Evolutionary conservation across 2,888 invertebrate species (phyloP), one percentile per base, ranked within the genome.

Genomic region (Pardosa pseudoannulata): DNA sequence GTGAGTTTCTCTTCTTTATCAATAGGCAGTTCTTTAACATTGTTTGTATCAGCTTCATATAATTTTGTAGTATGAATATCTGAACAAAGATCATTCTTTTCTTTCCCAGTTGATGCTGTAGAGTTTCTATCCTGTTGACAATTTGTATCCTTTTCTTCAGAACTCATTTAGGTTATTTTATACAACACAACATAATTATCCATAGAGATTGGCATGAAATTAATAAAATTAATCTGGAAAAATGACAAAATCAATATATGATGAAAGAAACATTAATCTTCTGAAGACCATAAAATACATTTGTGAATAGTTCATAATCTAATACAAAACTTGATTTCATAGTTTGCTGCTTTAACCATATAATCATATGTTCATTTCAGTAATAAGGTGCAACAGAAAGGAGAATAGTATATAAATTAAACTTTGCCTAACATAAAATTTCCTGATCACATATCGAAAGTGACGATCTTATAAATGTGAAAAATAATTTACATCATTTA

Each of bases 151-250:
- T 68, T 50, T 16, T 68, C 73, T 56, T 73, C 80, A 28, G 80
- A 80, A 80, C 68, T 74, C 80, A 80, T 80, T 80, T 80, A 68
- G 64, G 62, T 74, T 73, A 72, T 56, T 80, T 80, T 29, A 68
- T 29, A 16, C 31, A 32, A 50, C 36, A 50, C 67, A 65, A 67
- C 80, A 80, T 80, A 11, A 13, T 80, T 56, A 56, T 56, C 23
- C 3, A 23, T 23, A 56, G 1, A 56, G 19, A 23, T 19, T 19
- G 3, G 36, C 36, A 9, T 7, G 9, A 36, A 36, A 7, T 36
- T 5, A 7, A 36, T 9, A 36, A 5, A 36, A 36, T 36, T 36
- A 36, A 9, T 36, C 5, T 7, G 36, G 36, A 36, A 36, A 9
- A 36, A 5, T 36, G 36, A 9, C 36, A 36, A 36, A 36, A 36